Base-by-base conservation (phyloP, 2,113 vertebrate species). In the Tyrannus savana region DNA sequence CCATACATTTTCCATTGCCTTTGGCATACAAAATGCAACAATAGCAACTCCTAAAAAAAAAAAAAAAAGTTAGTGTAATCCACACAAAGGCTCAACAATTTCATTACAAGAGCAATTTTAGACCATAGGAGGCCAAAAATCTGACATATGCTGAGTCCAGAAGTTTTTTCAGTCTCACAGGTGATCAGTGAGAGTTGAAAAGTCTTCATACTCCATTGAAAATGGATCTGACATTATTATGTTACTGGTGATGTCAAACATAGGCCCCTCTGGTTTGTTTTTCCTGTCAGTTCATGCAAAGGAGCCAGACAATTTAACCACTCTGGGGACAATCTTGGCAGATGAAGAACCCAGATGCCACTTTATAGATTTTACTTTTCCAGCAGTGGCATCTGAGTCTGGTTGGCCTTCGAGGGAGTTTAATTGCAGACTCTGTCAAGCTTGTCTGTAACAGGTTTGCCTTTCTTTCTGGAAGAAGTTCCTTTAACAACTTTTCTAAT, bases 311-410 rank as follows among this genome's bases (percentile, higher is more conserved):
- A 91, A 44, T 89, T 94, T 90, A 90, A 68, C 58, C 52, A 46
- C 93, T 74, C 50, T 28, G 33, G 77, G 74, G 88, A 94, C 37
- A 71, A 75, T 19, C 67, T 83, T 96, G 94, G 93, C 90, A 96
- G 66, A 91, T 74, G 68, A 96, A 72, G 53, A 79, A 77, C 52
- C 31, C 87, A 90, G 58, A 83, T 87, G 68, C 89, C 93, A 87
- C 41, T 69, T 63, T 87, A 58, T 37, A 67, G 49, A 50, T 81
- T 90, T 90, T 69, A 27, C 16, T 89, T 93, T 90, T 90, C 64
- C 66, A 87, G 53, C 21, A 89, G 73, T 68, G 64, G 49, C 66
- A 87, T 73, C 55, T 93, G 60, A 93, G 31, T 63, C 52, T 76
- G 33, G 31, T 64, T 91, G 67, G 55, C 50, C 58, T 95, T 87